Percentiles rank a stretch among this genome's conserved stretches.
These are phyloP conservation scores for Microchirus variegatus DNA, from an alignment of 2,797 vertebrate genomes.

Conservation along the genomic window DNA sequence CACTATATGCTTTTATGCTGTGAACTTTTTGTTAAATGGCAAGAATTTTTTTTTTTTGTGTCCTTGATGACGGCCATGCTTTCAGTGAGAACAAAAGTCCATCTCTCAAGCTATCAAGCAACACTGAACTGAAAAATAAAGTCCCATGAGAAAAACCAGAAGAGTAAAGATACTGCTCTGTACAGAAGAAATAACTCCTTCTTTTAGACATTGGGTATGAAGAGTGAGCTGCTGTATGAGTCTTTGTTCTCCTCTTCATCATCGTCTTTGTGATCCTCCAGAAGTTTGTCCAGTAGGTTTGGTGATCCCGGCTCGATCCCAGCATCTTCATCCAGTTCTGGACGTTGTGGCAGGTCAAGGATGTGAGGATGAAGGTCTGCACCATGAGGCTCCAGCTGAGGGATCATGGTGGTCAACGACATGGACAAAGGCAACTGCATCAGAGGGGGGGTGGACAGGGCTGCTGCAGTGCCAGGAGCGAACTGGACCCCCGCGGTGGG, in stretches of 20 bases:
- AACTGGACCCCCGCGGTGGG: slow-evolving; percentile 78
- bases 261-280: slow-evolving; percentile 76
- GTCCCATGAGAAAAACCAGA: not conserved
- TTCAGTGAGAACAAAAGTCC: too few relatives aligned
- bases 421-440: slow-evolving; percentile 87
- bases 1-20: too few relatives aligned
- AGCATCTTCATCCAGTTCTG: slow-evolving; percentile 43
- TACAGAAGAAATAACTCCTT: not conserved
- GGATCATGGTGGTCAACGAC: slow-evolving; percentile 79
- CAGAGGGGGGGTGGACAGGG: slow-evolving; percentile 82
- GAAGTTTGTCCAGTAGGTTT: slow-evolving; percentile 82
- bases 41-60: too few relatives aligned
- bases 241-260: slow-evolving; percentile 77
- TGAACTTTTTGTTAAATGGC: too few relatives aligned
- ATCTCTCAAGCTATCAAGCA: too few relatives aligned
- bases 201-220: slow-evolving; percentile 83
- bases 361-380: slow-evolving; percentile 80
- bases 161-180: not conserved
- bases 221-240: slow-evolving; percentile 84
- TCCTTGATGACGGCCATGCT: too few relatives aligned
- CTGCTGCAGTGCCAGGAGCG: slow-evolving; percentile 69
- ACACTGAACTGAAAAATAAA: not conserved
- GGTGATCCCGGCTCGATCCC: slow-evolving; percentile 49
- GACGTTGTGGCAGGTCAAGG: slow-evolving; percentile 77
- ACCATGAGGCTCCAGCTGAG: slow-evolving; percentile 80